Conservation (phyloP, 2,797 vertebrate genomes). For the Halcyon smyrnensis region DNA sequence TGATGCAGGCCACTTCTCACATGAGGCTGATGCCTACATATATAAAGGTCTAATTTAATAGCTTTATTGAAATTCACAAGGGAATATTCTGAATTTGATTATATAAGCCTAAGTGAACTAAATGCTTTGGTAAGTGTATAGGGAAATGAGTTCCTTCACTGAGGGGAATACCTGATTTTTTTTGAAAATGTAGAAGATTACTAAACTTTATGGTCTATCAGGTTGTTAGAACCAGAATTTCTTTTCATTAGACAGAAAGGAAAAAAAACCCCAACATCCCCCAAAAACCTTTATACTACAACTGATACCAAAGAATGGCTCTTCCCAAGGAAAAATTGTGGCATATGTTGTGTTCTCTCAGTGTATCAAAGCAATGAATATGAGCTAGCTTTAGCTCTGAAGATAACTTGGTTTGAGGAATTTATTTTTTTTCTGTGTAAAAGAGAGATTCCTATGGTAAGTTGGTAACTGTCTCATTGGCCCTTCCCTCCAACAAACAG, state of each 20-base stretch:
- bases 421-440: neutral
- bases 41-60: neutral
- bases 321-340: neutral
- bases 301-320: neutral
- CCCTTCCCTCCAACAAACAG: neutral
- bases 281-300: neutral
- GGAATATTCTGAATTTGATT: neutral
- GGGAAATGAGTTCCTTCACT: neutral
- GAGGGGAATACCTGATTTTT: neutral
- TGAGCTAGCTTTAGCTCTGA: neutral
- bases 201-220: neutral
- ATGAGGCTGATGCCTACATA: neutral
- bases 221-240: neutral
- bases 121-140: neutral
- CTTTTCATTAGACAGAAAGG: neutral
- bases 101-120: neutral
- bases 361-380: neutral
- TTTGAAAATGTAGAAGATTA: neutral
- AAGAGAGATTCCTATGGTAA: neutral
- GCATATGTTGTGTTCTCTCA: neutral
- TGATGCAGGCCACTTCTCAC: neutral
- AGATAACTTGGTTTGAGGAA: neutral
- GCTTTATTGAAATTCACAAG: neutral
- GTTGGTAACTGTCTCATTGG: neutral
- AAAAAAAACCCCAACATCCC: neutral